Base-by-base conservation (phyloP, 2,113 vertebrate species). In the Pseudorasbora parva region DNA sequence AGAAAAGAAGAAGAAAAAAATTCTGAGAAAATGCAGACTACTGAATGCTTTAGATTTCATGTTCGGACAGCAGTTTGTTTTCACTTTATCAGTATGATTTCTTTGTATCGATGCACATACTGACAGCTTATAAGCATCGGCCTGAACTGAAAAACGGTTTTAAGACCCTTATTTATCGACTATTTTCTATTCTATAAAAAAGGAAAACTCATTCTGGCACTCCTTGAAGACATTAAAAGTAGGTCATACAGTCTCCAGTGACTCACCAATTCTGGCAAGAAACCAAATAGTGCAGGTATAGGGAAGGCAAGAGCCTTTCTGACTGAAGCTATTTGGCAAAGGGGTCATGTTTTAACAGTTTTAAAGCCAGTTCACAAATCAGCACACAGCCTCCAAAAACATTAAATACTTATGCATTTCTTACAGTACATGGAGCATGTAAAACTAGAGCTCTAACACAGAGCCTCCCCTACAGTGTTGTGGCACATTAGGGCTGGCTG, bases 221-320 rank as follows among this genome's bases (percentile, higher is more conserved):
- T 93, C 90, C 87, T 92, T 51, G 85, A 94, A 92, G 92, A 92
- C 84, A 85, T 89, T 84, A 87, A 93, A 95, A 94, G 91, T 94
- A 95, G 93, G 94, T 94, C 93, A 94, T 82, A 80, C 87, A 87
- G 93, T 93, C 93, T 94, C 93, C 84, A 88, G 92, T 93, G 93
- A 95, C 90, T 94, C 93, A 93, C 90, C 89, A 88, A 87, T 88
- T 86, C 89, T 93, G 93, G 94, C 93, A 91, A 85, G 90, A 84
- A 90, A 92, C 91, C 91, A 93, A 92, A 89, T 82, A 82, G 86
- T 87, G 88, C 91, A 93, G 93, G 93, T 93, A 93, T 84, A 86
- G 85, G 64, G 87, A 89, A 89, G 89, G 89, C 73, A 73, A 83
- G 84, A 86, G 62, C 9, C 17, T 74, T 86, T 87, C 74, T 62